Conservation (phyloP, 2,113 vertebrate genomes). For the Cryptotis parvus region DNA sequence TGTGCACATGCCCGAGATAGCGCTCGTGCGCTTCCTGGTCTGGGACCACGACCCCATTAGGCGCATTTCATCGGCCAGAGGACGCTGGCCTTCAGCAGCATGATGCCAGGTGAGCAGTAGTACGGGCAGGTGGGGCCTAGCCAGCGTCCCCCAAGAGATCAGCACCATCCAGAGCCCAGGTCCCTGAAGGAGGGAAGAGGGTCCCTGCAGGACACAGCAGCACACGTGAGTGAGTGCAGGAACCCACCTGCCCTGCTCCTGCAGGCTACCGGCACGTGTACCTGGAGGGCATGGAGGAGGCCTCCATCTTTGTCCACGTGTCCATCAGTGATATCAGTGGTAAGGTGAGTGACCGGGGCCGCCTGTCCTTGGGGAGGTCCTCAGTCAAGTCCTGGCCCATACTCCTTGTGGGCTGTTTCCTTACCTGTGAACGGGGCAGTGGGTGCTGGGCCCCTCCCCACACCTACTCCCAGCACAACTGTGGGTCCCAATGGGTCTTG, state of each 20-base stretch:
- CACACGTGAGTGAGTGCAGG: too few species aligned
- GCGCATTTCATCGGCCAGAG: conserved; percentile 97
- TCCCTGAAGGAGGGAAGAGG: background rate
- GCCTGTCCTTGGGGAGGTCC: background rate
- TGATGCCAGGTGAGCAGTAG: conserved; percentile 93
- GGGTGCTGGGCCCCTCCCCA: too few species aligned
- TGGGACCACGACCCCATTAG: conserved; percentile 99
- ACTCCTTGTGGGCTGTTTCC: too few species aligned
- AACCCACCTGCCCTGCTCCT: background rate
- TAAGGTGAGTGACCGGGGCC: conserved; percentile 93
- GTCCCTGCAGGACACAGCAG: too few species aligned
- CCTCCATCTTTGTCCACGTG: conserved; percentile 98
- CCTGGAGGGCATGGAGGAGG: conserved; percentile 98
- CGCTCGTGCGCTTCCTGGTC: conserved; percentile 96
- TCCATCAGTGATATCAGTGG: conserved; percentile 96
- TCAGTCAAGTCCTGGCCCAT: background rate
- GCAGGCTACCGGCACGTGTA: conserved; percentile 98
- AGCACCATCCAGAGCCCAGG: background rate
- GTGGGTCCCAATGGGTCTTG: too few species aligned
- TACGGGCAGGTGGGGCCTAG: background rate
- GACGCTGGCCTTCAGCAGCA: conserved; percentile 96
- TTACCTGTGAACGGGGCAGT: too few species aligned
- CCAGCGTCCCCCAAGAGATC: background rate
- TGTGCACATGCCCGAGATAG: conserved; percentile 95
- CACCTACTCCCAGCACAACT: too few species aligned